Evolutionary conservation across 2,797 vertebrate genomes (phyloP), one percentile per base, ranked within the genome.

Genomic region (Sebastes ruberrimus): DNA sequence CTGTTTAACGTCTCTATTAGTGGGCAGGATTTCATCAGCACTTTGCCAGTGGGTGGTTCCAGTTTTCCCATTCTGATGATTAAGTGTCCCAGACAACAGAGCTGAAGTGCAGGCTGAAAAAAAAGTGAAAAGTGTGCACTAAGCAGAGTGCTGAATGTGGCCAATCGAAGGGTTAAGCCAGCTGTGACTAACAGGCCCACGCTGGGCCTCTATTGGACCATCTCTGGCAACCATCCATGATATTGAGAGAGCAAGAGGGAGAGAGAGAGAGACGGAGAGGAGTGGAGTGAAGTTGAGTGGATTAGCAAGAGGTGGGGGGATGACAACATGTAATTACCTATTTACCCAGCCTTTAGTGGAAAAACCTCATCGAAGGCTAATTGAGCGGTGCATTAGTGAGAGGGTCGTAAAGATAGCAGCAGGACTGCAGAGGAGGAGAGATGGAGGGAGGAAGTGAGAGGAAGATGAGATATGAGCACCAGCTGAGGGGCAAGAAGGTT

Each of bases 271-370:
- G 82, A 88, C 25, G 33, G 81, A 71, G 63, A 76, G 70, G 71
- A 86, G 80, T 66, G 79, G 71, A 86, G 80, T 68, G 80, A 88
- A 87, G 89, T 82, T 83, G 91, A 94, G 93, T 93, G 90, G 91
- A 94, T 93, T 92, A 91, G 88, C 81, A 89, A 82, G 87, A 91
- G 86, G 90, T 89, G 82, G 88, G 76, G 88, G 84, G 85, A 80
- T 78, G 91, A 93, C 89, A 94, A 93, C 92, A 92, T 94, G 90
- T 94, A 94, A 94, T 94, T 92, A 95, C 89, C 93, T 93, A 94
- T 93, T 93, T 92, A 94, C 85, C 89, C 88, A 83, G 88, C 84
- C 88, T 92, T 94, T 84, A 93, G 91, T 91, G 91, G 86, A 90
- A 72, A 92, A 92, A 89, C 85, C 91, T 95, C 89, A 88, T 90